Evolutionary conservation across 2,888 invertebrate genomes (phyloP).

Genomic region (Rutpela maculata): DNA sequence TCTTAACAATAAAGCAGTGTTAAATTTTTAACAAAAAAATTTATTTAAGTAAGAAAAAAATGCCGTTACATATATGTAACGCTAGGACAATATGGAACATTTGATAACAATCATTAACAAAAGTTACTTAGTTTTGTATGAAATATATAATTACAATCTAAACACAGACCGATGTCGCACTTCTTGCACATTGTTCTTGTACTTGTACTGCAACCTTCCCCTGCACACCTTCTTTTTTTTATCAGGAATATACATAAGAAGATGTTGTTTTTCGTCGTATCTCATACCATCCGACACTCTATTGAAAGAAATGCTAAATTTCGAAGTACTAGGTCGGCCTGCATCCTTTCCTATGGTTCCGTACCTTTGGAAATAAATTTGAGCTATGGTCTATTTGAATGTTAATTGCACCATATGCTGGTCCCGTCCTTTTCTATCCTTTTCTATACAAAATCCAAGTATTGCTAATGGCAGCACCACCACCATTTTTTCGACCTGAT

Average conservation of each 20-base stretch:
- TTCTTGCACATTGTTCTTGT: conserved; percentile 45
- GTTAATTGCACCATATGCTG: conserved; percentile 36
- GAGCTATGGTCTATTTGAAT: conserved; percentile 43
- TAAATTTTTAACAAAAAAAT: too few relatives aligned
- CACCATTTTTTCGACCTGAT: conserved; percentile 45
- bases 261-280: conserved; percentile 47
- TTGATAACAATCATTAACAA: too few relatives aligned
- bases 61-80: too few relatives aligned
- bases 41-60: too few relatives aligned
- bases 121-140: too few relatives aligned
- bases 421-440: too few relatives aligned
- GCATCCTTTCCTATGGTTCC: conserved; percentile 40
- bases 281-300: conserved; percentile 42
- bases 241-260: conserved; percentile 39
- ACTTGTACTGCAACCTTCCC: conserved; percentile 47
- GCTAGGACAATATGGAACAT: too few relatives aligned
- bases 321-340: conserved; percentile 34
- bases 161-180: conserved; percentile 46
- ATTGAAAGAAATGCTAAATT: conserved; percentile 26
- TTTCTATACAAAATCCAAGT: conserved; percentile 39
- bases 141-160: too few relatives aligned
- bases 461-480: conserved; percentile 46
- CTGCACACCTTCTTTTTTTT: conserved; percentile 50
- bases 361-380: conserved; percentile 45
- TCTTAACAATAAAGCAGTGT: too few relatives aligned